Evolutionary conservation across 2,113 vertebrate species (phyloP).

Genomic region (Campylomormyrus tamandua): DNA sequence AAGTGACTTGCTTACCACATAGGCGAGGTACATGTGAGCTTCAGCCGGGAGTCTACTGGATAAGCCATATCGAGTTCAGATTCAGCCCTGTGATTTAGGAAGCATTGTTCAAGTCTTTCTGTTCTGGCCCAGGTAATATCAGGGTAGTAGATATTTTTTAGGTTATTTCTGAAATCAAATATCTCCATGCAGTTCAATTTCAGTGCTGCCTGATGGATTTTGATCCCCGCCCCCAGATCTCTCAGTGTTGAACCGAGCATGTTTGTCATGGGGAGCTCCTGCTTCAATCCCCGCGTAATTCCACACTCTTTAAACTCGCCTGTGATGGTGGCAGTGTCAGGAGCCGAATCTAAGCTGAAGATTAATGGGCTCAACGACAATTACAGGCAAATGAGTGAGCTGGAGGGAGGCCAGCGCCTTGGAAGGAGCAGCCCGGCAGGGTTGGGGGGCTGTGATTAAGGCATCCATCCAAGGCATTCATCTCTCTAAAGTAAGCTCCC

Average conservation of each 20-base stretch:
- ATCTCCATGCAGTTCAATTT: neutral
- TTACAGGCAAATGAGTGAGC: constrained; percentile 12
- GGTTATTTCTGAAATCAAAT: constrained; percentile 20
- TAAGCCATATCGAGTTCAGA: neutral
- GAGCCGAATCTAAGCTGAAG: neutral
- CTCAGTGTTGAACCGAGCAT: neutral
- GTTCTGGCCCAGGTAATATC: neutral
- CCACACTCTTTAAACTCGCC: neutral
- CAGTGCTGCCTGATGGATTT: constrained; percentile 20
- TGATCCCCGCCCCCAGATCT: neutral
- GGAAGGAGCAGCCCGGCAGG: neutral
- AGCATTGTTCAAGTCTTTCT: neutral
- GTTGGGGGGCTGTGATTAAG: neutral
- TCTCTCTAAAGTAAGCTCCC: constrained; percentile 3
- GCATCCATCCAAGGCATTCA: neutral
- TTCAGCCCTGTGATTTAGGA: neutral
- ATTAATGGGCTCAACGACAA: neutral
- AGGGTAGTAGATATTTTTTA: constrained; percentile 4
- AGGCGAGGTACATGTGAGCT: neutral
- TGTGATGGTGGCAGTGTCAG: neutral
- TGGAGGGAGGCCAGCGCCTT: constrained; percentile 6
- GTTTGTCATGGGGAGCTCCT: neutral
- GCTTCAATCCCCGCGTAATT: neutral
- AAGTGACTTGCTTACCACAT: neutral
- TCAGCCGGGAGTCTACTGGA: neutral